Percentiles rank a stretch among this genome's conserved stretches.
These are phyloP conservation scores for Drosophila bifasciata DNA, from an alignment of 1,140 invertebrate species.

Conservation along the genomic window DNA sequence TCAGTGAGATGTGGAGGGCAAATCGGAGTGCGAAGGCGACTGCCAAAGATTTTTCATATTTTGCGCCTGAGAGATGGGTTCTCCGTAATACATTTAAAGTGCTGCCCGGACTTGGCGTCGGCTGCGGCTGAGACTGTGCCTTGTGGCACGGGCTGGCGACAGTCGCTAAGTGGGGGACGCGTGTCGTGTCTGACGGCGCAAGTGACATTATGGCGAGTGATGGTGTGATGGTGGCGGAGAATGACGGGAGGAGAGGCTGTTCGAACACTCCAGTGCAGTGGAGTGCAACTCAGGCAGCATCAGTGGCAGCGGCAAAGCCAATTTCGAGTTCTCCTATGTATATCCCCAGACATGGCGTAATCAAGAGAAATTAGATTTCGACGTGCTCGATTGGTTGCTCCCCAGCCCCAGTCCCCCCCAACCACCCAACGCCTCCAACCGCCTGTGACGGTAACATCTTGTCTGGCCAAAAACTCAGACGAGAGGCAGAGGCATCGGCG, in stretches of 20 bases:
- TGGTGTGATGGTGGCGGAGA: slow-evolving; percentile 22
- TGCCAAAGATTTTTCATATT: slow-evolving; percentile 71
- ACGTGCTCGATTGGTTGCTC: slow-evolving; percentile 74
- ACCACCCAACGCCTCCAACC: not conserved
- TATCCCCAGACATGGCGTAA: slow-evolving; percentile 50
- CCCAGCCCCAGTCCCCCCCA: slow-evolving; percentile 24
- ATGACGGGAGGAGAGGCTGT: not conserved
- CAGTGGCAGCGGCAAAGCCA: slow-evolving; percentile 56
- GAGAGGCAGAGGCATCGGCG: slow-evolving; percentile 40
- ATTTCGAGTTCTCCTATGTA: slow-evolving; percentile 31
- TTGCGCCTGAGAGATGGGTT: slow-evolving; percentile 39
- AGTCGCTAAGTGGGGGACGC: slow-evolving; percentile 41
- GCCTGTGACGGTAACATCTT: slow-evolving; percentile 36
- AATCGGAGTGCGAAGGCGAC: not conserved
- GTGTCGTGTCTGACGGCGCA: slow-evolving; percentile 53
- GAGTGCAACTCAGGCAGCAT: slow-evolving; percentile 35
- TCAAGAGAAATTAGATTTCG: slow-evolving; percentile 83
- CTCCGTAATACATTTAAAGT: slow-evolving; percentile 49
- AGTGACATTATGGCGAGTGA: slow-evolving; percentile 61
- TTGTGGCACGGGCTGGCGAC: slow-evolving; percentile 19
- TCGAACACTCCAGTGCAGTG: slow-evolving; percentile 3
- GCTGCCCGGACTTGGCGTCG: not conserved
- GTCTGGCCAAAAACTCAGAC: slow-evolving; percentile 34
- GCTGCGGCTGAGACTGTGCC: no score
- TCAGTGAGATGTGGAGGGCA: not conserved